These are phyloP conservation scores for Eumeta japonica DNA, from an alignment of 1,140 invertebrate species.

Conservation along the genomic window DNA sequence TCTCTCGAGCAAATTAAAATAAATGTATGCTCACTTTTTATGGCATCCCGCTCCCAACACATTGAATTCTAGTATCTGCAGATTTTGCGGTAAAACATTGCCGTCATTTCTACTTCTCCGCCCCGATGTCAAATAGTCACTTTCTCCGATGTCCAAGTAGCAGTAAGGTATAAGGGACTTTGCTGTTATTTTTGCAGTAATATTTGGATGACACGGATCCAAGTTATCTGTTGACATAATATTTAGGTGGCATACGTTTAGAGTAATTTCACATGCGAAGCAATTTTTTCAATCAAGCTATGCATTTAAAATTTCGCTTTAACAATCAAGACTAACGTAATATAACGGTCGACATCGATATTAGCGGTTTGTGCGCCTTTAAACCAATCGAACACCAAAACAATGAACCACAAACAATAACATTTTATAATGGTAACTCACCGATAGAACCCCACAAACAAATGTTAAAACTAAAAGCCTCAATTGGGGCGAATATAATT, in stretches of 20 bases:
- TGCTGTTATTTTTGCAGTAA: conserved; percentile 33
- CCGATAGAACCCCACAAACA: background rate
- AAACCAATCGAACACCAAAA: too few relatives aligned
- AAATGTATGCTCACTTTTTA: conserved; percentile 32
- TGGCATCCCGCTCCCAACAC: conserved; percentile 53
- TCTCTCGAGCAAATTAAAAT: too few relatives aligned
- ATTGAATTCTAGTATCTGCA: conserved; percentile 54
- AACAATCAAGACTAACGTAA: too few relatives aligned
- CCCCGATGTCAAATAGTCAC: conserved; percentile 51
- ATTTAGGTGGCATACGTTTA: background rate
- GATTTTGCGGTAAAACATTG: conserved; percentile 30
- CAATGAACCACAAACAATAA: too few relatives aligned
- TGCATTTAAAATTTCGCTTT: too few relatives aligned
- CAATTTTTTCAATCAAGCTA: conserved; percentile 35
- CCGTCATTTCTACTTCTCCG: conserved; percentile 41
- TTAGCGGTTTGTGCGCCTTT: too few relatives aligned
- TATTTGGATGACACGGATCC: conserved; percentile 39
- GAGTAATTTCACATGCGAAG: background rate
- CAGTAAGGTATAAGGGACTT: conserved; percentile 56
- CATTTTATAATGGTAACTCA: too few relatives aligned
- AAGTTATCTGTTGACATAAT: conserved; percentile 30
- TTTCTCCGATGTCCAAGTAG: conserved; percentile 57
- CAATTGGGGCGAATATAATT: conserved; percentile 38
- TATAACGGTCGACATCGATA: too few relatives aligned
- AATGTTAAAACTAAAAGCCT: conserved; percentile 24